phyloP scores from a whole-genome alignment of 1,140 invertebrate species.

The Drosophila pallidifrons region DNA sequence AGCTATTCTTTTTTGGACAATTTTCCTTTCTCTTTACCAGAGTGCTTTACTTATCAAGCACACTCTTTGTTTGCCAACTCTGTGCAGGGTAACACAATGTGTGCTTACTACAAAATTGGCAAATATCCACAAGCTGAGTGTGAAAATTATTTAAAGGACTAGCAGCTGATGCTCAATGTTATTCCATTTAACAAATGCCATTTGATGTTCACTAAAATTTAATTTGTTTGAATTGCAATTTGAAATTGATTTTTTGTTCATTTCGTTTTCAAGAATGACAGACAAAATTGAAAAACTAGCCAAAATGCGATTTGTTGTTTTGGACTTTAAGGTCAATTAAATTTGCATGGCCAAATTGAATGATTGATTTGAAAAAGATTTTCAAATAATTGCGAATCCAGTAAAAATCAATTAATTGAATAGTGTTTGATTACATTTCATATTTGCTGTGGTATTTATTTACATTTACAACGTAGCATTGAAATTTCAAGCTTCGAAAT shows the following conservation, averaged over 20 bases:
- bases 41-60: no score
- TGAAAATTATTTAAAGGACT: conserved; percentile 16
- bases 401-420: not conserved
- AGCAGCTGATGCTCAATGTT: conserved; percentile 12
- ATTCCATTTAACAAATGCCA: conserved; percentile 21
- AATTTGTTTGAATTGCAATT: conserved; percentile 23
- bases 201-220: conserved; percentile 6
- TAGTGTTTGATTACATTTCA: not conserved
- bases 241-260: conserved; percentile 8
- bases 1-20: not conserved
- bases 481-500: conserved; percentile 10
- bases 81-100: not conserved
- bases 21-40: not conserved
- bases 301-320: not conserved
- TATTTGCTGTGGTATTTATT: not conserved
- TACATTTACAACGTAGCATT: not conserved
- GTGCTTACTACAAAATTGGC: conserved; percentile 6
- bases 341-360: not conserved
- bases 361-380: no score
- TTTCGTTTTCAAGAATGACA: not conserved
- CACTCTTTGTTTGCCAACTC: not conserved
- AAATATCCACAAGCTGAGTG: conserved; percentile 2
- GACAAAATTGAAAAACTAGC: not conserved
- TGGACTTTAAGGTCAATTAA: not conserved
- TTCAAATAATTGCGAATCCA: not conserved